These are phyloP conservation scores for Quiscalus mexicanus DNA, from an alignment of 2,113 vertebrate species.

Conservation along the genomic window DNA sequence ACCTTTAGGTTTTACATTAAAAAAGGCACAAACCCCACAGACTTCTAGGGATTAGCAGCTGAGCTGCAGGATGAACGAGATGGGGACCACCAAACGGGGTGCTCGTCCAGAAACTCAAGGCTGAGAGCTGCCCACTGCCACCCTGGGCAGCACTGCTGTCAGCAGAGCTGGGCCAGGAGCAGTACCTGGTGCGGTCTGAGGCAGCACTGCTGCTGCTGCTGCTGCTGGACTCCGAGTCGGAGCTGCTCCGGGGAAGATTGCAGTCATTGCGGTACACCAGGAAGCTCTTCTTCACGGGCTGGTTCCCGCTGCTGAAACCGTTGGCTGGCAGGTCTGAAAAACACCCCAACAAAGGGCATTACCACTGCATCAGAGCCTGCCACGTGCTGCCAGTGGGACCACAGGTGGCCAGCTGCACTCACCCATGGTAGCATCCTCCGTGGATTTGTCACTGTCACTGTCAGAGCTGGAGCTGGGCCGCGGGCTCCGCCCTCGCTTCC, in stretches of 20 bases:
- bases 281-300: slow-evolving; percentile 97
- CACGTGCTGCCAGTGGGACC: accelerated
- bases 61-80: accelerated
- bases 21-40: background rate
- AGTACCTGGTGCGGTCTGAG: slow-evolving; percentile 95
- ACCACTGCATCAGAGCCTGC: background rate
- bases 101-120: accelerated
- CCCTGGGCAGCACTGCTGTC: accelerated
- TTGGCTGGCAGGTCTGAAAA: slow-evolving; percentile 90
- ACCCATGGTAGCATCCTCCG: slow-evolving; percentile 79
- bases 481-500: slow-evolving; percentile 91
- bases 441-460: slow-evolving; percentile 91
- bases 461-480: slow-evolving; percentile 92
- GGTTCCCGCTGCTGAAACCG: slow-evolving; percentile 91
- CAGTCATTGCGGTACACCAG: slow-evolving; percentile 94
- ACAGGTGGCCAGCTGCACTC: background rate
- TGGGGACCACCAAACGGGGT: accelerated
- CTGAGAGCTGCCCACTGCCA: background rate
- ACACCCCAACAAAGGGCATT: background rate
- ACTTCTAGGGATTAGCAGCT: background rate
- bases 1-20: background rate
- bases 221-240: slow-evolving; percentile 95
- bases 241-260: slow-evolving; percentile 94
- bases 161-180: background rate
- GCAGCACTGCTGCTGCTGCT: slow-evolving; percentile 97